Conservation (phyloP, 2,113 vertebrate species). For the Elephas maximus region DNA sequence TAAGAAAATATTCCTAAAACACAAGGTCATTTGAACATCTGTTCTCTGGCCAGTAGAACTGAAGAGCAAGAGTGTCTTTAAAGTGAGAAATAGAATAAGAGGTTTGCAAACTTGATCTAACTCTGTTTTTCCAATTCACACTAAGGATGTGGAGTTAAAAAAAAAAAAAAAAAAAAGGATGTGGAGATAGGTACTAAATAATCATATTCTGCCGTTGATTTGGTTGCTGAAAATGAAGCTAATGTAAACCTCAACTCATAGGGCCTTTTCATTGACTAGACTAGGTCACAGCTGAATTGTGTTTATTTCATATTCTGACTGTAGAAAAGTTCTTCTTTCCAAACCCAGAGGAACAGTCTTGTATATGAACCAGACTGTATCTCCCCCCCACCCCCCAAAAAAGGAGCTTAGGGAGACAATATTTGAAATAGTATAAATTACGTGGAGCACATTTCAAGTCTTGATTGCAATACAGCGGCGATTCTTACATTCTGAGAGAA, state of each 20-base stretch:
- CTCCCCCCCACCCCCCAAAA: neutral
- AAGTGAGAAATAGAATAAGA: neutral
- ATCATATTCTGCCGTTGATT: neutral
- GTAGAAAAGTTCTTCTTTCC: neutral
- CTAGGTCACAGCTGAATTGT: neutral
- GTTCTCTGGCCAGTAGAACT: neutral
- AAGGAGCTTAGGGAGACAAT: neutral
- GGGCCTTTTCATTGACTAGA: neutral
- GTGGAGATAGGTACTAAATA: neutral
- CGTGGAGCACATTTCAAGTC: neutral
- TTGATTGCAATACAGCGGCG: neutral
- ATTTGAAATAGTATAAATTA: conserved; percentile 18
- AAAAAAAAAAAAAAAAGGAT: too few species aligned
- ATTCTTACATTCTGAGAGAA: neutral
- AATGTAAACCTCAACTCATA: neutral
- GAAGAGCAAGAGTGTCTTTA: neutral
- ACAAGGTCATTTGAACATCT: neutral
- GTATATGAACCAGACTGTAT: neutral
- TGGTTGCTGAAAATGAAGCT: conserved; percentile 3
- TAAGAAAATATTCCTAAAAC: neutral
- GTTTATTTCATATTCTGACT: conserved; percentile 8
- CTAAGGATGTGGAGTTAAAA: neutral
- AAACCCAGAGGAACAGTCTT: neutral
- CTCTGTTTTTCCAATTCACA: neutral
- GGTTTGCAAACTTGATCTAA: neutral